Percentiles rank a stretch among this genome's conserved stretches.
Conservation (phyloP, 2,888 invertebrate genomes). For the Criorhina ranunculi region DNA sequence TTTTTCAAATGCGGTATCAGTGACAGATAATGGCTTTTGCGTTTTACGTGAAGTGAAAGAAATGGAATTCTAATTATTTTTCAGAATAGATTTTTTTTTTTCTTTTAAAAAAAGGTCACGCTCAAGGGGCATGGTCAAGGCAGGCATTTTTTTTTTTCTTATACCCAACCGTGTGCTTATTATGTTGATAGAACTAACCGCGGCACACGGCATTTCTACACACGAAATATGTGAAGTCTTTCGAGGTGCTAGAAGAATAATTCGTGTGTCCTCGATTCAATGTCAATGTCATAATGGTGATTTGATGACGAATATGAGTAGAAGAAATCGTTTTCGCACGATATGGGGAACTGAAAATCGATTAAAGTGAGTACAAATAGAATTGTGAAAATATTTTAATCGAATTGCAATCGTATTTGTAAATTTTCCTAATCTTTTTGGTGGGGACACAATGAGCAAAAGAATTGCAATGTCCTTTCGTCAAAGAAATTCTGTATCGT, state of each 20-base stretch:
- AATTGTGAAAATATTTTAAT: too few species aligned
- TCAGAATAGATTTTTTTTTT: neutral
- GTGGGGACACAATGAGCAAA: too few species aligned
- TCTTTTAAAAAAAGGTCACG: slow-evolving; percentile 9
- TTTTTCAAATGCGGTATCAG: slow-evolving; percentile 55
- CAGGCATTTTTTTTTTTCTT: neutral
- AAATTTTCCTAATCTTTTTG: too few species aligned
- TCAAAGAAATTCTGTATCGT: too few species aligned
- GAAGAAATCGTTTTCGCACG: neutral
- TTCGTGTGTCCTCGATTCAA: slow-evolving; percentile 60
- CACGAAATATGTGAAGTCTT: slow-evolving; percentile 16
- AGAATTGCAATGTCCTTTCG: too few species aligned
- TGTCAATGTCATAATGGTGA: slow-evolving; percentile 54
- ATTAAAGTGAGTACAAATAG: neutral
- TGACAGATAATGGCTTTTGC: slow-evolving; percentile 64
- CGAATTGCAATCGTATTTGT: too few species aligned
- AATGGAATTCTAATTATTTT: slow-evolving; percentile 24
- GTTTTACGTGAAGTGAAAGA: slow-evolving; percentile 42
- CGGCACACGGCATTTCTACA: neutral
- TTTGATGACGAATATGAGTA: slow-evolving; percentile 21
- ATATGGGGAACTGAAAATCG: slow-evolving; percentile 3
- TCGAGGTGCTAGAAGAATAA: slow-evolving; percentile 10
- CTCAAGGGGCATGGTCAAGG: slow-evolving; percentile 13
- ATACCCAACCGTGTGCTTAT: neutral
- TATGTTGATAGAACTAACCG: neutral